A percentile compares a stretch with the other conserved stretches of the same genome.
phyloP scores from a whole-genome alignment of 1,140 invertebrate genomes.

The Oscheius sp. region DNA sequence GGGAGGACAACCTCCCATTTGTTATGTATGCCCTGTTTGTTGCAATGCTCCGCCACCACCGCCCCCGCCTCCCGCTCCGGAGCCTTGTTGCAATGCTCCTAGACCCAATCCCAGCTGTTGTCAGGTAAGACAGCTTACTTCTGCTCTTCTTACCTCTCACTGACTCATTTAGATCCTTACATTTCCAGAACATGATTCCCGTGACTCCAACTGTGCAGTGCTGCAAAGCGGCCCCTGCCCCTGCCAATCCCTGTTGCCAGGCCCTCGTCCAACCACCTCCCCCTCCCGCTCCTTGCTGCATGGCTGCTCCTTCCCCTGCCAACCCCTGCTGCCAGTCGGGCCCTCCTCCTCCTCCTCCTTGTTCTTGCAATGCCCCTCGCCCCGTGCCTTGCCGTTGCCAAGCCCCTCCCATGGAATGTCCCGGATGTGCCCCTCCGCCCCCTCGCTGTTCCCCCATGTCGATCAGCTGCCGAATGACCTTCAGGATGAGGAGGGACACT shows the following conservation, averaged over 20 bases:
- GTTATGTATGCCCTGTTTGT: background rate
- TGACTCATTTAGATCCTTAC: background rate
- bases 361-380: background rate
- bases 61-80: background rate
- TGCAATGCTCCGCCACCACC: background rate
- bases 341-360: background rate
- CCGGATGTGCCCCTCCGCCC: background rate
- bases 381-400: background rate
- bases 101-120: background rate
- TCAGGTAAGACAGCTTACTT: background rate
- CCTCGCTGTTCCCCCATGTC: background rate
- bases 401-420: background rate
- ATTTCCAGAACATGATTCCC: background rate
- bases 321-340: background rate
- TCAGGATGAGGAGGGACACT: background rate
- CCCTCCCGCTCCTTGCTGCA: background rate
- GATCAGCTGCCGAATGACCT: background rate
- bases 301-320: background rate
- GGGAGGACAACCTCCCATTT: background rate
- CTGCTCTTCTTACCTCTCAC: background rate
- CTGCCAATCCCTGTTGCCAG: constrained; percentile 6
- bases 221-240: background rate
- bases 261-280: background rate
- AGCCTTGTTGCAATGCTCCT: background rate
- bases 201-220: background rate